Evolutionary conservation across 2,888 invertebrate genomes (phyloP), one percentile per base, ranked within the genome.

Genomic region (Blastobasis adustella): DNA sequence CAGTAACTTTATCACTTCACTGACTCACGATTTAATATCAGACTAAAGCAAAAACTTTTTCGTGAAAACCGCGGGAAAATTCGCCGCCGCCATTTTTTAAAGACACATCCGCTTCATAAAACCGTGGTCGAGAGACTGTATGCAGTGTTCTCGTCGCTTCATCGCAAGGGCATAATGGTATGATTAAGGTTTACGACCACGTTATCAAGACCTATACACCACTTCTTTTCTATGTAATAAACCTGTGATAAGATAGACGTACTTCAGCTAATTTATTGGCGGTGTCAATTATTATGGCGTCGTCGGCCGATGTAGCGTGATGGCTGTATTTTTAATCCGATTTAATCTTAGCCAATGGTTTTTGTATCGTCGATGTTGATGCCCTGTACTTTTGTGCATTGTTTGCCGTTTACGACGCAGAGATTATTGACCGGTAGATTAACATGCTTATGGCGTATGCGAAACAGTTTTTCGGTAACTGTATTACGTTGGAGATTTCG

Each of bases 301-400:
- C 52, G 57, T 39, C 46, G 37, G 23, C 5, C 10, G 46, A 53
- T 50, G 23, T 2, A 56, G 37, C 41, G 50, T 50, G 50, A 61
- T 62, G 63, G 23, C 44, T 45, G 41, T 54, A 53, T 65, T 70
- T 71, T 61, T 73, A 78, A 83, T 76, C 82, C 67, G 43, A 44
- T 49, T 42, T 46, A 50, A 50, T 50, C 50, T 46, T 36, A 46
- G 57, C 58, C 59, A 58, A 63, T 51, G 54, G 61, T 61, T 62
- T 66, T 70, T 77, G 66, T 50, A 81, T 81, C 79, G 72, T 67
- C 61, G 50, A 62, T 54, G 63, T 62, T 71, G 67, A 72, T 71
- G 73, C 70, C 67, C 69, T 65, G 66, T 56, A 61, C 67, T 70
- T 69, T 69, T 67, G 63, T 65, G 60, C 67, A 62, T 67, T 76